Conservation (phyloP, 2,797 vertebrate species). For the Babyrousa celebensis region DNA sequence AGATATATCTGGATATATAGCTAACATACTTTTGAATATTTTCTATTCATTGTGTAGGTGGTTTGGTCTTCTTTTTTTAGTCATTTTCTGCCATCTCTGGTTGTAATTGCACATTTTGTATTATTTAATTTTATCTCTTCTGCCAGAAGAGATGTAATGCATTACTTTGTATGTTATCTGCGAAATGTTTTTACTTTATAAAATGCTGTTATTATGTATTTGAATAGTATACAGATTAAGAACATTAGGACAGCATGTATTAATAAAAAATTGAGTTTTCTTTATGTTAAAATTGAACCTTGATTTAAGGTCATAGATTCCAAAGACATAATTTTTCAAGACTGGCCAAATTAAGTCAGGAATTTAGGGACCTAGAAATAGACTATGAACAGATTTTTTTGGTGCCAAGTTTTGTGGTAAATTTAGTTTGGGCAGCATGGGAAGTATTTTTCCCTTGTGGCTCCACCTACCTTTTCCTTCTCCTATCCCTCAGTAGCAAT, state of each 20-base stretch:
- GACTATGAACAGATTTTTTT: background rate
- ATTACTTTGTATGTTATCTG: background rate
- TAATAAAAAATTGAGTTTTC: background rate
- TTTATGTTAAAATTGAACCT: constrained; percentile 4
- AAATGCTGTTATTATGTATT: background rate
- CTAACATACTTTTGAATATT: background rate
- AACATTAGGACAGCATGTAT: background rate
- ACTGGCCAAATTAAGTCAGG: background rate
- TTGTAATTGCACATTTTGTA: background rate
- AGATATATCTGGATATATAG: background rate
- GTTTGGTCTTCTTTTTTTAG: background rate
- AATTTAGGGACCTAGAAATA: constrained; percentile 30
- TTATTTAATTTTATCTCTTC: background rate
- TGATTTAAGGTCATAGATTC: constrained; percentile 14
- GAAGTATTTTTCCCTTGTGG: background rate
- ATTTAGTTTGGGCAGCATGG: background rate
- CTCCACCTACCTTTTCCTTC: background rate
- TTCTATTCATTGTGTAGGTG: background rate
- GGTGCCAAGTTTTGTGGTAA: background rate
- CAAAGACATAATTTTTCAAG: constrained; percentile 27
- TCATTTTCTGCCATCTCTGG: background rate
- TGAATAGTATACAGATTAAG: background rate
- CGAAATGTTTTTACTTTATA: background rate
- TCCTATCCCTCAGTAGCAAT: background rate
- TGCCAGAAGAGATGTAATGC: background rate